phyloP scores from a whole-genome alignment of 2,888 invertebrate genomes.

The Morinoia aosen region DNA sequence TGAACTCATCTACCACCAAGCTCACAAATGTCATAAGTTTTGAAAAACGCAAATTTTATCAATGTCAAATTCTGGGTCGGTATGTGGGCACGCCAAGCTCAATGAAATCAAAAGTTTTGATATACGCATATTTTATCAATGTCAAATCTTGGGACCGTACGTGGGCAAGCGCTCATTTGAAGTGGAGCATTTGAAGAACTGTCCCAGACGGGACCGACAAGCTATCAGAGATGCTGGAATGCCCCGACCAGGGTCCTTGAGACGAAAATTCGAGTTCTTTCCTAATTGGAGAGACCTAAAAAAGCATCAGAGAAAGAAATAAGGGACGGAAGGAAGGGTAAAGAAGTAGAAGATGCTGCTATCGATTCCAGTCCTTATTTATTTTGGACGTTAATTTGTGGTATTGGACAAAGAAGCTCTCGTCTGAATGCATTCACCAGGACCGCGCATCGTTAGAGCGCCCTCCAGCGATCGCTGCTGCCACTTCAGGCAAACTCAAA shows the following conservation, averaged over 20 bases:
- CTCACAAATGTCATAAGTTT: background rate
- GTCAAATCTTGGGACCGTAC: background rate
- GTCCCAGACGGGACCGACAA: background rate
- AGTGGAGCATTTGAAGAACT: background rate
- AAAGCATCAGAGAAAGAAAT: background rate
- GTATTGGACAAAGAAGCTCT: conserved; percentile 44
- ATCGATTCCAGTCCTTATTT: conserved; percentile 34
- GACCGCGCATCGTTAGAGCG: conserved; percentile 31
- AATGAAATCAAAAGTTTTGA: no score
- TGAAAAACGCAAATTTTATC: background rate
- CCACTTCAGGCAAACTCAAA: background rate
- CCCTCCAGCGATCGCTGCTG: conserved; percentile 6
- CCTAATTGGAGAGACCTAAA: conserved; percentile 21
- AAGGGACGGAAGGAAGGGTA: background rate
- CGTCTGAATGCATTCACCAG: background rate
- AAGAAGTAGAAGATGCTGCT: background rate
- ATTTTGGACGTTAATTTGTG: conserved; percentile 30
- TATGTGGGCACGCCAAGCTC: no score
- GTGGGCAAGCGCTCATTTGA: background rate
- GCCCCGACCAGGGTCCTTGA: background rate
- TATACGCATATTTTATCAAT: no score
- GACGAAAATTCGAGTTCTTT: background rate
- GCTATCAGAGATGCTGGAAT: background rate
- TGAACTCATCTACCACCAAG: background rate
- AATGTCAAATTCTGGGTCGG: background rate